A percentile compares a stretch with the other conserved stretches of the same genome.
Evolutionary conservation across 2,888 invertebrate genomes (phyloP).

Genomic region (Polydrusus pterygomalis): DNA sequence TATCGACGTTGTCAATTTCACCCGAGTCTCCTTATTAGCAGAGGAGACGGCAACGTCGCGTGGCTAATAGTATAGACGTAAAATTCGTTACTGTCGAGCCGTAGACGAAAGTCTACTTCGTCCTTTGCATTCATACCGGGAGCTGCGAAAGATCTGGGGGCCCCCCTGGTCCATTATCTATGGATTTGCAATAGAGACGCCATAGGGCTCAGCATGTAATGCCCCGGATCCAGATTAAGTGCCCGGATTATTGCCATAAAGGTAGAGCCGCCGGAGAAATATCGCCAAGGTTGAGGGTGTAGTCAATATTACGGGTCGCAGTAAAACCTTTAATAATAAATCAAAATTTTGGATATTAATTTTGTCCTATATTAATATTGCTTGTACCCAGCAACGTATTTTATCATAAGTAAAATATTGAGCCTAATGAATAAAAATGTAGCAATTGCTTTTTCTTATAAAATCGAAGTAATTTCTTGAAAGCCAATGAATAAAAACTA

Average conservation of each 20-base stretch:
- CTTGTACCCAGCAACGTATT: too few species aligned
- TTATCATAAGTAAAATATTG: too few species aligned
- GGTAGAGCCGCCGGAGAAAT: constrained; percentile 50
- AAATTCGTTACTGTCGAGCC: too few species aligned
- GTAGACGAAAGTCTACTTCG: neutral
- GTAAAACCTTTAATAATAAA: constrained; percentile 12
- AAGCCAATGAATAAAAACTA: too few species aligned
- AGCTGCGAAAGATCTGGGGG: constrained; percentile 32
- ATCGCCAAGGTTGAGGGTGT: constrained; percentile 28
- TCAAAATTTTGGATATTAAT: constrained; percentile 26
- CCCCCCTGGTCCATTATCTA: constrained; percentile 54
- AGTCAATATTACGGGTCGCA: constrained; percentile 23
- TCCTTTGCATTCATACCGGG: constrained; percentile 54
- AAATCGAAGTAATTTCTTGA: too few species aligned
- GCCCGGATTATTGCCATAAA: constrained; percentile 58
- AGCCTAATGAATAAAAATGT: too few species aligned
- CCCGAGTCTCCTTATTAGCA: too few species aligned
- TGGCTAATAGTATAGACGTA: too few species aligned
- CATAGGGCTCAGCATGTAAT: constrained; percentile 56
- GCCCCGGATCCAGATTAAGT: constrained; percentile 59
- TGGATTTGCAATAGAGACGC: constrained; percentile 57
- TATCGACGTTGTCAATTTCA: too few species aligned
- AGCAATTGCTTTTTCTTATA: too few species aligned
- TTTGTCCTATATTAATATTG: neutral
- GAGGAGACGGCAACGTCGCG: too few species aligned